Evolutionary conservation across 2,888 invertebrate species (phyloP), one percentile per base, ranked within the genome.

Genomic region (Tipula helvola): DNA sequence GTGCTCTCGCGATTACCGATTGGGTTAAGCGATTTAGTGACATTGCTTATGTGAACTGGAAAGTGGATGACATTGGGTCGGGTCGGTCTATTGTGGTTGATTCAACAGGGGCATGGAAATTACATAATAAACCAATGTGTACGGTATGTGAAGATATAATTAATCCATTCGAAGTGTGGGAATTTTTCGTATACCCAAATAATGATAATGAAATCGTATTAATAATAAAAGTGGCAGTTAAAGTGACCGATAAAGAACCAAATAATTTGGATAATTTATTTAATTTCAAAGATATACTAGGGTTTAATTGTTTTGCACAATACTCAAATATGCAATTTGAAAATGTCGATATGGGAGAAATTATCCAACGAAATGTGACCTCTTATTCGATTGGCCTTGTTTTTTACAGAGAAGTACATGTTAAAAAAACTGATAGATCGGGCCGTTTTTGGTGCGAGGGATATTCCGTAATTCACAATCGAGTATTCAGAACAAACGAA

Each of bases 401-500:
- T 12, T 3, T 84, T n/a, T 84, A 39, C n/a, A 84, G 5, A 10
- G 41, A 41, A 41, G 1, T 39, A 5, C 16, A 84, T 39, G 36
- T 4, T 7, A 3, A 13, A 12, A 85, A 13, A 84, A 41, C 39
- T 0, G 5, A 39, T n/a, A 84, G 13, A 84, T 16, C 39, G 39
- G 94, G 94, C 0, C 92, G 93, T 88, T 95, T 95, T 89, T 95
- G 94, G 94, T 95, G 95, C 89, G 93, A 94, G 90, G 94, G 93
- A 0, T 93, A 94, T 88, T 89, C 89, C 0, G 92, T 93, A 3
- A 39, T 84, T 84, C 36, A 84, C n/a, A 39, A 39, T 84, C 39
- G 41, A 0, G 36, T 84, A 2, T 3, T 84, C 7, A 2, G 7
- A 39, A 84, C 84, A n/a, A 12, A 36, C 1, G 41, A 84, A 39